Percentiles rank a stretch among this genome's conserved stretches.
Conservation (phyloP, 2,797 vertebrate species). For the Babyrousa celebensis region DNA sequence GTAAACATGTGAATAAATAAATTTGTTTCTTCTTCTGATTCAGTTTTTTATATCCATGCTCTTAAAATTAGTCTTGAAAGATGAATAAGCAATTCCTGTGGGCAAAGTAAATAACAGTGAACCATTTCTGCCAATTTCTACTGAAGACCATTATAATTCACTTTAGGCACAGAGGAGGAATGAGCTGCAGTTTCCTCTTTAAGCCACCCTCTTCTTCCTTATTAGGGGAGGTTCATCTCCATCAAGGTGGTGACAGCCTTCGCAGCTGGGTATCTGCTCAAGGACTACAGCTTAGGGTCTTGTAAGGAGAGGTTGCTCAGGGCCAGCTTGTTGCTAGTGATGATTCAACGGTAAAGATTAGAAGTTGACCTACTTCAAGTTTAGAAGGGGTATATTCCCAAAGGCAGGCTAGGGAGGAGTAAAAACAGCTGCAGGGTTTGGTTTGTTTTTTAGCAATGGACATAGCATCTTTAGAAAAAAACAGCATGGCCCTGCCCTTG, state of each 20-base stretch:
- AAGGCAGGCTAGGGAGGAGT: not conserved
- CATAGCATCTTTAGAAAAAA: not conserved
- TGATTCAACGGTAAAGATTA: not conserved
- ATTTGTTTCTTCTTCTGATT: constrained; percentile 61
- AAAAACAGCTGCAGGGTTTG: not conserved
- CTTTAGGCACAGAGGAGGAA: not conserved
- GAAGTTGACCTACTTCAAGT: constrained; percentile 4
- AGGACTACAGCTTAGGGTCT: not conserved
- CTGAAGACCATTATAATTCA: not conserved
- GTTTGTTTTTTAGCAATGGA: not conserved
- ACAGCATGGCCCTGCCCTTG: not conserved
- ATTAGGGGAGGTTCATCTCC: not conserved
- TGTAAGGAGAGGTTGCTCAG: not conserved
- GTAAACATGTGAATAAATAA: constrained; percentile 40
- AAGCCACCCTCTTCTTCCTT: not conserved
- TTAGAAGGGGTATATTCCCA: not conserved
- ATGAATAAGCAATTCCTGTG: not conserved
- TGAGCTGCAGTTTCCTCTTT: not conserved
- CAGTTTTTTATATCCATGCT: constrained; percentile 35
- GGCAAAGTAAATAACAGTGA: constrained; percentile 2
- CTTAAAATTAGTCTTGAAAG: constrained; percentile 71
- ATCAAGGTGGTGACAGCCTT: not conserved
- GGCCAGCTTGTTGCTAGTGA: constrained; percentile 16
- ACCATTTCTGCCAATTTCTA: not conserved
- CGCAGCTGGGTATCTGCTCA: not conserved